Base-by-base conservation (phyloP, 2,113 vertebrate genomes). In the Nibea coibor region DNA sequence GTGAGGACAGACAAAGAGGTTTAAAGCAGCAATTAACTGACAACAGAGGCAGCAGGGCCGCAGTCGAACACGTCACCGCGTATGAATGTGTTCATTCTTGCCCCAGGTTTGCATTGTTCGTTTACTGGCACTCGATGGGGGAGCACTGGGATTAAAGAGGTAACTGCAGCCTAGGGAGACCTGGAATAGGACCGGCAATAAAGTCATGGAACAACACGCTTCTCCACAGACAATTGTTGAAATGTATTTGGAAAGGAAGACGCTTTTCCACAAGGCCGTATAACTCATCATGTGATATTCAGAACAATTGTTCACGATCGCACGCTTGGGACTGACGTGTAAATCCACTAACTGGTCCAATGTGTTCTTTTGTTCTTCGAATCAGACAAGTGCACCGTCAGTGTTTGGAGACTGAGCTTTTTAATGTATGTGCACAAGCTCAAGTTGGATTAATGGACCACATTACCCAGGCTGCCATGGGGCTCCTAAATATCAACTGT, bases 241-340 rank as follows among this genome's bases (percentile, higher is more conserved):
- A 28, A 56, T 75, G 20, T 76, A 56, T 68, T 57, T 67, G 56
- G 68, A 80, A 54, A 64, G 69, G 63, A 86, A 72, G 78, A 50
- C 0, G 3, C 31, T 64, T 76, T 87, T 78, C 57, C 78, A 85
- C 72, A 22, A 74, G 69, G 56, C 54, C 26, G 12, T 51, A 68
- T 31, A 57, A 71, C 48, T 78, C 75, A 59, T 43, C 53, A 15
- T 50, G 20, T 20, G 17, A 78, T 26, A 47, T 50, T 31, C 3
- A 54, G 48, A 67, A 28, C 58, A 35, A 59, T n/a, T 56, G 68
- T 39, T 77, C 47, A 51, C n/a, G 61, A 43, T 62, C 1, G 7
- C 58, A 12, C 81, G n/a, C 61, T 73, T 43, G 78, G 39, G 82
- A 72, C 59, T 64, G 45, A 53, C 9, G 20, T 74, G 68, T 8